Evolutionary conservation across 1,140 invertebrate genomes (phyloP), one percentile per base, ranked within the genome.

Genomic region (Drosophila athabasca): DNA sequence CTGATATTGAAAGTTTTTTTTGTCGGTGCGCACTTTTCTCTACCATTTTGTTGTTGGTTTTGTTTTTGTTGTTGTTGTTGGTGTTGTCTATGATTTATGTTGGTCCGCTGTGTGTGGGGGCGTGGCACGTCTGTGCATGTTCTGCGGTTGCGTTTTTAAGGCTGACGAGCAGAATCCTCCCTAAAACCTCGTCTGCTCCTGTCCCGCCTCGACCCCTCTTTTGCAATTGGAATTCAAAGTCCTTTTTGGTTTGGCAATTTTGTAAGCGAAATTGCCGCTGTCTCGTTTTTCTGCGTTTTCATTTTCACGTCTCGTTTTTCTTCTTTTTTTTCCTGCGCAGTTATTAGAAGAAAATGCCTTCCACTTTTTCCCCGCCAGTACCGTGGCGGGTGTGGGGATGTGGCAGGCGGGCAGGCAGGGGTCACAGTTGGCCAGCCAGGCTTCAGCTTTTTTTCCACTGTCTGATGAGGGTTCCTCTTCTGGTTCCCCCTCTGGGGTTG

Each of bases 181-280:
- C 61, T 39, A 39, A 39, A 39, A 39, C 35, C 35, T 13, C 59
- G 35, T n/a, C 49, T 22, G 15, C 51, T 19, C 52, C 9, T 19
- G 24, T 24, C 31, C 29, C 15, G n/a, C 22, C 43, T 57, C n/a
- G n/a, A 29, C 9, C 31, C 41, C 66, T 29, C 74, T 69, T 69
- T 87, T 77, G 82, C 81, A 85, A 85, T 85, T 85, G 81, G 83
- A 85, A 85, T 85, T 85, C 81, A 85, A 85, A 85, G 81, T 85
- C 81, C 83, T 85, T 85, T 85, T 87, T 85, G 81, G 81, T 85
- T 85, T 85, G 83, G 81, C 81, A 85, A 85, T 85, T 85, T 87
- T 87, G 81, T 85, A 82, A 85, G 81, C 81, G 81, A 85, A 85
- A 85, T 85, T 85, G 81, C 78, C 83, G 83, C 81, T 87, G 81